Evolutionary conservation across 1,140 invertebrate species (phyloP), one percentile per base, ranked within the genome.

Genomic region (Drosophila arizonae): DNA sequence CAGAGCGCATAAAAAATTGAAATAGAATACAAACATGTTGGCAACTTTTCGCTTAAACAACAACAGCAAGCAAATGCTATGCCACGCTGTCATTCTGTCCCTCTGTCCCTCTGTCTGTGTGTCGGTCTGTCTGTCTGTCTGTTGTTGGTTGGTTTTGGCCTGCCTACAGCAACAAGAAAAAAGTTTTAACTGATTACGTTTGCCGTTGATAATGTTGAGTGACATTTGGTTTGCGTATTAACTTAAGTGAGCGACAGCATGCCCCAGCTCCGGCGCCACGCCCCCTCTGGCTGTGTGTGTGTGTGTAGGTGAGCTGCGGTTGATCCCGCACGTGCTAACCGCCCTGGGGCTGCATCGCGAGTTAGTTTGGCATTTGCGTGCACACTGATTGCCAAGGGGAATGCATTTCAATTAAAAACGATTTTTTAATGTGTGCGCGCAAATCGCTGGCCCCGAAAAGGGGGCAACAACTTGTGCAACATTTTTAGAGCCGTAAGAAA

Each of bases 181-280:
- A 85, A 86, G 77, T 85, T 85, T 85, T 85, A 85, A 85, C 81
- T 85, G 81, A 85, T 85, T 85, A 86, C 81, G 81, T 85, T 85
- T 85, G 81, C 81, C 65, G 81, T 85, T 85, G 81, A 85, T 85
- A 85, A 85, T 85, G 81, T 85, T 85, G 81, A 85, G 81, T 85
- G 81, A 85, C 81, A 86, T 85, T 85, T 85, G 81, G 81, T 85
- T 85, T 85, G 81, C 81, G 81, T 85, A 81, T 86, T 85, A 85
- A 85, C 81, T 85, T 85, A 85, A 85, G 81, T 85, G 81, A 85
- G 77, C 77, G 81, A 81, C 81, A 81, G 76, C 62, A 39, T 28
- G 61, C 67, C 60, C 62, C 58, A 17, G 67, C 24, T 43, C 41
- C 28, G 8, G 60, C 21, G 1, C 21, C 28, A 30, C 17, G 2